Percentiles rank a stretch among this genome's conserved stretches.
Conservation (phyloP, 2,888 invertebrate genomes). For the Athrips mouffetella region DNA sequence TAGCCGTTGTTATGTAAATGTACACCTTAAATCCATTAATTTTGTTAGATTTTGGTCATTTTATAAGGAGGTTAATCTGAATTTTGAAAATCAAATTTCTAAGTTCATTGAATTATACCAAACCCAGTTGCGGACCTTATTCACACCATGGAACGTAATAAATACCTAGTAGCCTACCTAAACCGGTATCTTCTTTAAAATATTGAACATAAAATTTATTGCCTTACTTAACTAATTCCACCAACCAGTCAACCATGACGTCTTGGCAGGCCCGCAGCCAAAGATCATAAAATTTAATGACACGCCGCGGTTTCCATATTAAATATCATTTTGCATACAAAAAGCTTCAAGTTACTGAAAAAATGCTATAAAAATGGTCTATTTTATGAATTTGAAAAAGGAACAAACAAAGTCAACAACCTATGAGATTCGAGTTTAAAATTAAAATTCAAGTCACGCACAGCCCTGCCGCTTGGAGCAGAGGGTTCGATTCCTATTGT, state of each 20-base stretch:
- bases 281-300: slow-evolving; percentile 12
- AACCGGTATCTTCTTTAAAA: slow-evolving; percentile 18
- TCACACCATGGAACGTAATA: no score
- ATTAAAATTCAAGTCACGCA: slow-evolving; percentile 56
- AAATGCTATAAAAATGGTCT: background rate
- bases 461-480: slow-evolving; percentile 60
- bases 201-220: slow-evolving; percentile 14
- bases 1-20: no score
- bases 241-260: slow-evolving; percentile 16
- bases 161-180: slow-evolving; percentile 16
- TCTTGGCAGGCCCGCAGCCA: slow-evolving; percentile 12
- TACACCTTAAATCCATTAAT: no score
- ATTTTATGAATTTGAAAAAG: slow-evolving; percentile 6
- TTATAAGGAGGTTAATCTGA: no score
- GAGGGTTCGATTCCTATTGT: slow-evolving; percentile 69
- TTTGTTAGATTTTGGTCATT: no score
- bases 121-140: background rate
- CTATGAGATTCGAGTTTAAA: background rate
- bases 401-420: background rate
- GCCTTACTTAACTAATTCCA: slow-evolving; percentile 5
- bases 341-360: slow-evolving; percentile 2
- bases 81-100: no score
- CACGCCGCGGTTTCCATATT: slow-evolving; percentile 6
- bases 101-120: no score
- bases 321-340: slow-evolving; percentile 8